phyloP scores from a whole-genome alignment of 2,797 vertebrate species.

The Mus caroli region DNA sequence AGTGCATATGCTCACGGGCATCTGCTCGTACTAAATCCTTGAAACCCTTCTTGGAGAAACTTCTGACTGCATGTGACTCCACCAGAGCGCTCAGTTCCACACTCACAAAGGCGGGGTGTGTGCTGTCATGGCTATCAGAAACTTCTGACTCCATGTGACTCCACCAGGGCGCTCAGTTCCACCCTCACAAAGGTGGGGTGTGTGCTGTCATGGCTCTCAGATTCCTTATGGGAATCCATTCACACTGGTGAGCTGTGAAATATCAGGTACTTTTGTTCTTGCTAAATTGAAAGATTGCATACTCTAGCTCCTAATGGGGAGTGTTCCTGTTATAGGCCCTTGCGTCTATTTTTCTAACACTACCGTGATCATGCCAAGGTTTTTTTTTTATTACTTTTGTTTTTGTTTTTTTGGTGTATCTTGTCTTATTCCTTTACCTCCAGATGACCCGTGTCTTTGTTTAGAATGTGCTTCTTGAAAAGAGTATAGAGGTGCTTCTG shows the following conservation, averaged over 20 bases:
- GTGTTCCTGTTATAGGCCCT: neutral
- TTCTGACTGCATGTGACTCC: neutral
- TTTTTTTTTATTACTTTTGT: neutral
- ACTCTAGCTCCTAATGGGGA: constrained; percentile 2
- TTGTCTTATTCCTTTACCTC: constrained; percentile 7
- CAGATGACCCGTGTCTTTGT: neutral
- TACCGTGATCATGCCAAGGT: neutral
- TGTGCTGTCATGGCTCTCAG: neutral
- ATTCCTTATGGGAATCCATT: neutral
- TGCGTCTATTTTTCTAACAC: neutral
- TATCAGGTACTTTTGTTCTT: neutral
- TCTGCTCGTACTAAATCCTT: neutral
- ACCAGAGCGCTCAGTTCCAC: neutral
- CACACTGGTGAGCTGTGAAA: neutral
- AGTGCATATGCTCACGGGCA: neutral
- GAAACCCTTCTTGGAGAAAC: neutral
- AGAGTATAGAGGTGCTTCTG: neutral
- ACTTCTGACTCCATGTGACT: neutral
- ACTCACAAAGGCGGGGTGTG: neutral
- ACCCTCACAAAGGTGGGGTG: neutral
- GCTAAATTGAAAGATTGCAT: neutral
- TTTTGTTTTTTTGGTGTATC: neutral
- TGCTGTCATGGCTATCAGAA: neutral
- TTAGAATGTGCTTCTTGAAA: constrained; percentile 26
- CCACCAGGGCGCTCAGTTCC: neutral